These are phyloP conservation scores for Plagodis dolabraria DNA, from an alignment of 2,888 invertebrate species.

Conservation along the genomic window DNA sequence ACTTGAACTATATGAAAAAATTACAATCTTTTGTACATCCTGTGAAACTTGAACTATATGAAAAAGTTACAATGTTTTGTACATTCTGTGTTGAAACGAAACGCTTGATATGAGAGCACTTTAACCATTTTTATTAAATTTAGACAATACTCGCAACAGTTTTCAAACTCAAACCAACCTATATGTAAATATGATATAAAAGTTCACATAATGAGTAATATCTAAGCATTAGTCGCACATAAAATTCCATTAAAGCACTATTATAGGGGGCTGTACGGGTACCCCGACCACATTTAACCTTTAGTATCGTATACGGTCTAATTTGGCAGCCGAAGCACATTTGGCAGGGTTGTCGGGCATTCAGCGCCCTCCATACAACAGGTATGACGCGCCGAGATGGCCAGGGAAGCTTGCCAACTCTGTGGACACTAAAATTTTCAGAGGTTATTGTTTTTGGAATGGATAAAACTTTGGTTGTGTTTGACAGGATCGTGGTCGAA, in stretches of 20 bases:
- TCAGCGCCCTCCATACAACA: slow-evolving; percentile 40
- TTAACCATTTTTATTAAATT: no score
- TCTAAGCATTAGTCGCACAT: neutral
- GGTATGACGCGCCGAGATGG: slow-evolving; percentile 33
- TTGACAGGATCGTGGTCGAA: neutral
- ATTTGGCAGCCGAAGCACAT: slow-evolving; percentile 70
- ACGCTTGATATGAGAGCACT: no score
- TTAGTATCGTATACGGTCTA: slow-evolving; percentile 57
- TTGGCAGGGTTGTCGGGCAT: slow-evolving; percentile 58
- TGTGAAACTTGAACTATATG: no score
- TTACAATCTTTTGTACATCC: no score
- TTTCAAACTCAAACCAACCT: no score
- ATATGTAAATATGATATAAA: no score
- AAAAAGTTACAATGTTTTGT: no score
- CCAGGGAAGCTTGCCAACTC: slow-evolving; percentile 28
- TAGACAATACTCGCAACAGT: no score
- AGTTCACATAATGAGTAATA: neutral
- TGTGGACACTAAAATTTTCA: slow-evolving; percentile 15
- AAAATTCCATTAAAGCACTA: slow-evolving; percentile 31
- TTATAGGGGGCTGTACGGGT: slow-evolving; percentile 30
- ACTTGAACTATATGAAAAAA: no score
- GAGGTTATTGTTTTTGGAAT: neutral
- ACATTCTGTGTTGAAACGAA: no score
- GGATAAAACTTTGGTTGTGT: neutral
- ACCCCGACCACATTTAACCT: slow-evolving; percentile 67